Percentiles rank a stretch among this genome's conserved stretches.
phyloP scores from a whole-genome alignment of 2,113 vertebrate genomes.

The Coturnix japonica region DNA sequence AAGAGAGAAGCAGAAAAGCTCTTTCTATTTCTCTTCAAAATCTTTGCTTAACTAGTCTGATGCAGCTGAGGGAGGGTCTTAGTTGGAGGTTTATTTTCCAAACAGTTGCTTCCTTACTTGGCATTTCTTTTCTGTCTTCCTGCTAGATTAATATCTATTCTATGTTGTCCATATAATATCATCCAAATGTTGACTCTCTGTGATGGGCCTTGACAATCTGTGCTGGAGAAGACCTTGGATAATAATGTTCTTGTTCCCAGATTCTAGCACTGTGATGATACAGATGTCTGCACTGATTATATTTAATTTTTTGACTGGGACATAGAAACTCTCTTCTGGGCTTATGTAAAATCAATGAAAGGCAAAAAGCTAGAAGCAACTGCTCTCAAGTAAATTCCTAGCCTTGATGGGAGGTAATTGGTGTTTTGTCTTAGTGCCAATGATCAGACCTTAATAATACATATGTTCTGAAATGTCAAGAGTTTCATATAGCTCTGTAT shows the following conservation, averaged over 20 bases:
- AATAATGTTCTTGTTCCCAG: neutral
- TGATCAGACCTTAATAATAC: accelerated
- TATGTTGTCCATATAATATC: neutral
- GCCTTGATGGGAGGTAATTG: neutral
- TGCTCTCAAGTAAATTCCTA: neutral
- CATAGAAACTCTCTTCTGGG: neutral
- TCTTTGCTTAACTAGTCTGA: neutral
- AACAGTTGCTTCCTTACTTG: conserved; percentile 16
- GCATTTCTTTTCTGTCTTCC: conserved; percentile 1
- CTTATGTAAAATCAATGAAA: neutral
- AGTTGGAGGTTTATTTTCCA: conserved; percentile 11
- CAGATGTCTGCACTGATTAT: neutral
- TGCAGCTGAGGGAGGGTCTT: neutral
- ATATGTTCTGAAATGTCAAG: neutral
- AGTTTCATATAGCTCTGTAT: neutral
- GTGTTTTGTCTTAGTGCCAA: neutral
- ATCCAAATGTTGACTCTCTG: conserved; percentile 3
- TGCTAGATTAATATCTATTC: neutral
- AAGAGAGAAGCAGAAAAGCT: neutral
- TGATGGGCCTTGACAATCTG: conserved; percentile 6
- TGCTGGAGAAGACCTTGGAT: neutral
- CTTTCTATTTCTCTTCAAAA: neutral
- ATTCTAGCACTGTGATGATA: neutral
- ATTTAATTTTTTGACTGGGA: neutral
- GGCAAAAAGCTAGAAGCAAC: neutral